Percentiles rank a stretch among this genome's conserved stretches.
Conservation (phyloP, 1,140 invertebrate genomes). For the Diachasmimorpha longicaudata region DNA sequence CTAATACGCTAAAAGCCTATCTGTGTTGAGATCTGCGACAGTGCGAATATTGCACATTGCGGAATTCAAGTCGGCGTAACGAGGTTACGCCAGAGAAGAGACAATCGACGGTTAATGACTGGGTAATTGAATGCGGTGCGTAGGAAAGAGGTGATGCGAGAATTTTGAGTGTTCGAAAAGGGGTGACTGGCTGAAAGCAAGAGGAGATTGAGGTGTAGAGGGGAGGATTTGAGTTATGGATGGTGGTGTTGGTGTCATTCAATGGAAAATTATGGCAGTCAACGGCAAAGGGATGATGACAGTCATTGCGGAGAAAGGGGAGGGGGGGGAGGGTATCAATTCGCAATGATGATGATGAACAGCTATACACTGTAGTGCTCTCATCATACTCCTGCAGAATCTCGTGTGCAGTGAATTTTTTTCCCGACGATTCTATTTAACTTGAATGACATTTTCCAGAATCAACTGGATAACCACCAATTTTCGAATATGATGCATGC, state of each 20-base stretch:
- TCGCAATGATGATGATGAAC: constrained; percentile 15
- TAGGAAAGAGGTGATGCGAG: neutral
- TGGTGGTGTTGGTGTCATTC: neutral
- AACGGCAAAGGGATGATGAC: constrained; percentile 15
- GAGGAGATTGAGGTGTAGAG: neutral
- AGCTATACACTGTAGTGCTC: neutral
- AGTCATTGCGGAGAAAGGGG: constrained; percentile 4
- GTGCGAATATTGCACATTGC: constrained; percentile 51
- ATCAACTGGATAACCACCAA: neutral
- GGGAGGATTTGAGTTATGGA: neutral
- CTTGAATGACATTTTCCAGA: constrained; percentile 15
- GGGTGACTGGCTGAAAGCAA: neutral
- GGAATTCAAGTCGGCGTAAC: constrained; percentile 58
- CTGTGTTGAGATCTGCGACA: constrained; percentile 57
- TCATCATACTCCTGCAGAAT: neutral
- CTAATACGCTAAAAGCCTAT: constrained; percentile 64
- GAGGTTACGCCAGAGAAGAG: constrained; percentile 55
- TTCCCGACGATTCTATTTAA: constrained; percentile 1
- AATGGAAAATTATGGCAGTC: constrained; percentile 22
- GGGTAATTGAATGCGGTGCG: constrained; percentile 52
- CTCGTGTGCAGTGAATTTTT: neutral
- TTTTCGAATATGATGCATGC: constrained; percentile 6
- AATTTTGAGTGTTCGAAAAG: neutral
- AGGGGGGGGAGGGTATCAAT: too few relatives aligned
- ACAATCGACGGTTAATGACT: constrained; percentile 61